phyloP scores from a whole-genome alignment of 2,888 invertebrate genomes.

The Laothoe populi region DNA sequence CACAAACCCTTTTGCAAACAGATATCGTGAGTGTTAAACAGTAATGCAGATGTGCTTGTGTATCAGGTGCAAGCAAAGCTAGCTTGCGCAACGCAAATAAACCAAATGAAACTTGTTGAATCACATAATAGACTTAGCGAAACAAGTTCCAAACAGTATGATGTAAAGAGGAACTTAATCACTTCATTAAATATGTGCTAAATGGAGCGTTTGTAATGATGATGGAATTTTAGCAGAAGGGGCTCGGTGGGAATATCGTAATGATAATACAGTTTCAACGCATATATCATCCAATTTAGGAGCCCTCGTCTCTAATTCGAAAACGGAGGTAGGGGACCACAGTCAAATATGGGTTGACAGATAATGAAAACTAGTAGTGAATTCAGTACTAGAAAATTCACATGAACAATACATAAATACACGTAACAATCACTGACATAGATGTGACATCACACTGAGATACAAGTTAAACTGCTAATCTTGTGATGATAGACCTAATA shows the following conservation, averaged over 20 bases:
- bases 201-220: conserved; percentile 21
- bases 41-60: conserved; percentile 13
- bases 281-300: neutral
- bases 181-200: conserved; percentile 18
- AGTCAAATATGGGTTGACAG: too few relatives aligned
- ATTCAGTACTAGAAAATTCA: too few relatives aligned
- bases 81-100: conserved; percentile 16
- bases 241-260: neutral
- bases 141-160: conserved; percentile 8
- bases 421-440: neutral
- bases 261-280: neutral
- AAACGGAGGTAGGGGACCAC: neutral
- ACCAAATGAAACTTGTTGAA: conserved; percentile 17
- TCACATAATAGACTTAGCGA: conserved; percentile 20
- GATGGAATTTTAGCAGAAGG: conserved; percentile 9
- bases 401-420: too few relatives aligned
- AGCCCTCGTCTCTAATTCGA: neutral
- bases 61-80: conserved; percentile 12
- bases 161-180: conserved; percentile 20
- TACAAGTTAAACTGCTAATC: too few relatives aligned
- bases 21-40: conserved; percentile 25
- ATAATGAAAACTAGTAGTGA: too few relatives aligned
- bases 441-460: neutral
- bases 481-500: too few relatives aligned
- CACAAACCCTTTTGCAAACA: conserved; percentile 6